Evolutionary conservation across 2,888 invertebrate species (phyloP), one percentile per base, ranked within the genome.

Genomic region (Dynastes maya): DNA sequence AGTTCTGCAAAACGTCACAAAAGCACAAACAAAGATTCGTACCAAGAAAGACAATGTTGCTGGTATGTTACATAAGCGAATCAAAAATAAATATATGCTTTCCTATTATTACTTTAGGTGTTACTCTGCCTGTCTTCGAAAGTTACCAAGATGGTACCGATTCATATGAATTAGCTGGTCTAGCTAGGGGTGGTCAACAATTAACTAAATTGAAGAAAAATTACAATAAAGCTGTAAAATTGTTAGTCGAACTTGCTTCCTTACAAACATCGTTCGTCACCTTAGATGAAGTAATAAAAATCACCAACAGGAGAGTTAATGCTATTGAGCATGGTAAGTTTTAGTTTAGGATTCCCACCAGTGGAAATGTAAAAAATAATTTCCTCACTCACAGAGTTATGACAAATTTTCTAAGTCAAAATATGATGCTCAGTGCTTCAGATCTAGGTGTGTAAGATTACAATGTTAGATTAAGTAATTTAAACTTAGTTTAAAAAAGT

Each of bases 41-140:
- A 97, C 97, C 80, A 98, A 97, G 91, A 99, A 97, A 89, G 99
- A 99, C 89, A 99, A 99, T 91, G 99, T 99, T 80, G 99, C 99
- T 86, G 99, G 96, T 94, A 88, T 81, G 83, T 79, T 51, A 4
- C 68, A 53, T 71, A 27, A 13, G 3, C n/a, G 1, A 16, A n/a
- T 68, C 32, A 5, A 2, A 45, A 45, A 45, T 11, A 27, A 27
- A 8, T 22, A n/a, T 37, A 53, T 51, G 32, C 2, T 0, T 29
- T n/a, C 13, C 27, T 8, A n/a, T 55, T 75, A 75, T 61, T 75
- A 77, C 63, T 81, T 27, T 86, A 95, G 95, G 98, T 92, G 99
- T 99, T 2, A 97, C 96, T 82, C 91, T 99, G 82, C 99, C 99
- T 68, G 95, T 99, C 63, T 99, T 99, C 89, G 96, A 98, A 90